Evolutionary conservation across 2,888 invertebrate genomes (phyloP).

Genomic region (Ferrisia virgata): DNA sequence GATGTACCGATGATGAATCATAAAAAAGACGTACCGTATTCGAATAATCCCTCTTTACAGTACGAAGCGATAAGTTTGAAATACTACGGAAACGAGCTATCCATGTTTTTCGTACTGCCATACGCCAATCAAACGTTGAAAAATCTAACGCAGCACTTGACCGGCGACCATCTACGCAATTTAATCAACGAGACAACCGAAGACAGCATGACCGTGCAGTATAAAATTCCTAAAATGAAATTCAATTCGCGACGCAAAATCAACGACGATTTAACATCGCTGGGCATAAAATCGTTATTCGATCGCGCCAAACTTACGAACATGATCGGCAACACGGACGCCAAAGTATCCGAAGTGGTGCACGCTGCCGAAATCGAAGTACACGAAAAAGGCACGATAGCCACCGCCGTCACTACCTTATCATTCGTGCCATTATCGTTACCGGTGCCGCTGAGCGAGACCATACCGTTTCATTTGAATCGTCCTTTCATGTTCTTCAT

Average conservation of each 20-base stretch:
- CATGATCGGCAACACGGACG: constrained; percentile 44
- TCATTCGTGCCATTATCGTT: constrained; percentile 47
- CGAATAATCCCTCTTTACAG: constrained; percentile 56
- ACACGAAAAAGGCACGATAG: constrained; percentile 57
- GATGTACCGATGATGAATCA: constrained; percentile 67
- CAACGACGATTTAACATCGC: neutral
- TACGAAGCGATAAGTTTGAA: constrained; percentile 55
- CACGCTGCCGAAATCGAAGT: constrained; percentile 57
- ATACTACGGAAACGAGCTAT: constrained; percentile 54
- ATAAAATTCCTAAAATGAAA: constrained; percentile 32
- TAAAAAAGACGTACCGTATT: constrained; percentile 61
- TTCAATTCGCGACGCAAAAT: neutral
- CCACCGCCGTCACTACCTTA: constrained; percentile 54
- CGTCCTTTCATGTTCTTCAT: constrained; percentile 57
- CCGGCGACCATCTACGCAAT: constrained; percentile 55
- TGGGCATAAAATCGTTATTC: constrained; percentile 67
- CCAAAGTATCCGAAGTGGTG: constrained; percentile 53
- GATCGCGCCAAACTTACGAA: constrained; percentile 61
- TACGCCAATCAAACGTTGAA: constrained; percentile 52
- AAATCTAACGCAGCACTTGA: constrained; percentile 54
- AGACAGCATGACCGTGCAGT: neutral
- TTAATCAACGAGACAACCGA: constrained; percentile 49
- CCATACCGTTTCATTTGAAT: constrained; percentile 53
- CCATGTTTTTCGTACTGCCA: constrained; percentile 57
- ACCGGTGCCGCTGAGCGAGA: constrained; percentile 53